Conservation (phyloP, 2,888 invertebrate genomes). For the Thalpophila matura region DNA sequence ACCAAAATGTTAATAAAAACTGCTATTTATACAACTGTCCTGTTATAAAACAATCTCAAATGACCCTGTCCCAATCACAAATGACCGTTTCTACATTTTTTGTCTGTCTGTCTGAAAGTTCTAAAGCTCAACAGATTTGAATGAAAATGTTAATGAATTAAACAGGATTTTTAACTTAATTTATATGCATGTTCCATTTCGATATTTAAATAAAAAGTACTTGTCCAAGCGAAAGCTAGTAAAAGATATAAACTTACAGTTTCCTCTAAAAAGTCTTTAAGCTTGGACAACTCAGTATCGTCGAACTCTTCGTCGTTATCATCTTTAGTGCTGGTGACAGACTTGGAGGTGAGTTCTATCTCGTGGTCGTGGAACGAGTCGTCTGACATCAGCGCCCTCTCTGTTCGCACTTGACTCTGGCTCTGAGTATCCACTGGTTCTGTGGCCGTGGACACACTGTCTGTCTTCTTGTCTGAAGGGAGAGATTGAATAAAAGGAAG, state of each 20-base stretch:
- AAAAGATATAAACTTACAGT: constrained; percentile 75
- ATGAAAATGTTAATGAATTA: no score
- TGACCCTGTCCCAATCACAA: no score
- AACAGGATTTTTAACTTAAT: no score
- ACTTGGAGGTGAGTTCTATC: constrained; percentile 72
- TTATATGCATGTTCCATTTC: no score
- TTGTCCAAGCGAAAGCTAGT: no score
- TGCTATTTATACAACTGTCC: no score
- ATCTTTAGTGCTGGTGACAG: constrained; percentile 76
- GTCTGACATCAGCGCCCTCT: constrained; percentile 64
- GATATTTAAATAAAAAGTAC: no score
- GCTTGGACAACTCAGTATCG: constrained; percentile 79
- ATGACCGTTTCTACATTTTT: no score
- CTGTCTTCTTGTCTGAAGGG: constrained; percentile 80
- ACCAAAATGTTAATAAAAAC: no score
- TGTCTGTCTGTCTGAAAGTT: no score
- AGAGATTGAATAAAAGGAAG: not conserved
- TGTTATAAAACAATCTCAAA: no score
- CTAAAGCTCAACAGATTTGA: no score
- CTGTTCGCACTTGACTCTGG: constrained; percentile 66
- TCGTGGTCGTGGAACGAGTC: constrained; percentile 70
- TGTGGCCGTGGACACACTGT: constrained; percentile 74
- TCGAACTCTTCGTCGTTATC: constrained; percentile 83
- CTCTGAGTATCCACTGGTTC: constrained; percentile 71
- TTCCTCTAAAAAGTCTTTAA: constrained; percentile 85